Conservation (phyloP, 2,888 invertebrate species). For the Calephelis perditalis region DNA sequence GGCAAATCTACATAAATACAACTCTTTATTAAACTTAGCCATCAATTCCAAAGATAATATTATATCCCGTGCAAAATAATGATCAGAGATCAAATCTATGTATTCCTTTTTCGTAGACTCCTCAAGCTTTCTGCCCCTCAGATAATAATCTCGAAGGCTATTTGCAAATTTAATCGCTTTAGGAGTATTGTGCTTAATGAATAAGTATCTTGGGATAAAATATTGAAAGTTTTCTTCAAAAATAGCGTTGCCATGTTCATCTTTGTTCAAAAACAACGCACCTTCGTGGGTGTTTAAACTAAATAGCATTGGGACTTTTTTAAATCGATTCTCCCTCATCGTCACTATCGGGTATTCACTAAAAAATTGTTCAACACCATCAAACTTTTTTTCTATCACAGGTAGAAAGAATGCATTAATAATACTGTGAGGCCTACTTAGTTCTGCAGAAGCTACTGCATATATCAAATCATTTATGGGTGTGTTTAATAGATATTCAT, state of each 20-base stretch:
- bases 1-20: slow-evolving; percentile 49
- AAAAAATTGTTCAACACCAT: slow-evolving; percentile 46
- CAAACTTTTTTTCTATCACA: slow-evolving; percentile 52
- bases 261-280: slow-evolving; percentile 45
- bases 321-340: slow-evolving; percentile 39
- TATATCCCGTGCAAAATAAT: slow-evolving; percentile 46
- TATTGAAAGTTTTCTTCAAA: slow-evolving; percentile 46
- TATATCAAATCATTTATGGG: slow-evolving; percentile 49
- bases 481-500: slow-evolving; percentile 41
- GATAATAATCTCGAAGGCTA: slow-evolving; percentile 45
- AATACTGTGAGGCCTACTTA: slow-evolving; percentile 36
- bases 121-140: slow-evolving; percentile 37
- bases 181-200: slow-evolving; percentile 32
- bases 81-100: slow-evolving; percentile 46
- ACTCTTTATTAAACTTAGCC: slow-evolving; percentile 35
- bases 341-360: slow-evolving; percentile 43
- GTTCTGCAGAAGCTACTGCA: slow-evolving; percentile 42
- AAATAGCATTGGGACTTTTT: slow-evolving; percentile 46
- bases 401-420: slow-evolving; percentile 48
- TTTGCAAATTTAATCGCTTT: slow-evolving; percentile 35
- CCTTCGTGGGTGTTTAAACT: slow-evolving; percentile 52
- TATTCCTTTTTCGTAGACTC: slow-evolving; percentile 40
- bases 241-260: slow-evolving; percentile 40
- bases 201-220: slow-evolving; percentile 46
- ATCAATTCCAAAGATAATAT: slow-evolving; percentile 42